phyloP scores from a whole-genome alignment of 2,888 invertebrate genomes.

The Thera obeliscata region DNA sequence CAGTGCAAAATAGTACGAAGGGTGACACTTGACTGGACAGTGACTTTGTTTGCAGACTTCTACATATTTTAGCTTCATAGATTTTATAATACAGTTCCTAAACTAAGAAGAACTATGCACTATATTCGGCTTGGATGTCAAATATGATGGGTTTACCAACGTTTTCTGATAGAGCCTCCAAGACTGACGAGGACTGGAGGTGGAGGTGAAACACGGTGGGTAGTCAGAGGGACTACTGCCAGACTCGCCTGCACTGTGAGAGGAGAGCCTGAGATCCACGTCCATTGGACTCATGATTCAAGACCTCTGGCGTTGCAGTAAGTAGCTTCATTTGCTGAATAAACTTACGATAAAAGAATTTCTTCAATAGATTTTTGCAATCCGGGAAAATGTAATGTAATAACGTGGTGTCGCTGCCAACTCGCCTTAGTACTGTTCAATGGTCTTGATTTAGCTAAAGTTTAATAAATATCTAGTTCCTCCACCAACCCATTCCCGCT shows the following conservation, averaged over 20 bases:
- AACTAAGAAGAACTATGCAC: too few relatives aligned
- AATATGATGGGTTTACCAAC: neutral
- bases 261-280: conserved; percentile 86
- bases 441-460: neutral
- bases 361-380: neutral
- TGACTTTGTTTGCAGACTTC: too few relatives aligned
- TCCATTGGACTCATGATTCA: conserved; percentile 82
- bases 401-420: neutral
- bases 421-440: neutral
- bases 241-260: conserved; percentile 85
- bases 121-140: too few relatives aligned
- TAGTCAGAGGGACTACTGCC: conserved; percentile 80
- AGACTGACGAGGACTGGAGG: conserved; percentile 65
- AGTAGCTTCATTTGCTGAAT: conserved; percentile 44
- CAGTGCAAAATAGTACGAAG: too few relatives aligned
- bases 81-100: too few relatives aligned
- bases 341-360: neutral
- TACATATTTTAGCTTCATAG: too few relatives aligned
- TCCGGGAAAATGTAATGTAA: neutral
- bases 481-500: neutral
- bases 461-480: neutral
- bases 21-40: too few relatives aligned
- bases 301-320: conserved; percentile 76
- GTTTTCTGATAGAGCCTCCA: conserved; percentile 65
- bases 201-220: conserved; percentile 76